Evolutionary conservation across 2,888 invertebrate genomes (phyloP).

Genomic region (Machimus atricapillus): DNA sequence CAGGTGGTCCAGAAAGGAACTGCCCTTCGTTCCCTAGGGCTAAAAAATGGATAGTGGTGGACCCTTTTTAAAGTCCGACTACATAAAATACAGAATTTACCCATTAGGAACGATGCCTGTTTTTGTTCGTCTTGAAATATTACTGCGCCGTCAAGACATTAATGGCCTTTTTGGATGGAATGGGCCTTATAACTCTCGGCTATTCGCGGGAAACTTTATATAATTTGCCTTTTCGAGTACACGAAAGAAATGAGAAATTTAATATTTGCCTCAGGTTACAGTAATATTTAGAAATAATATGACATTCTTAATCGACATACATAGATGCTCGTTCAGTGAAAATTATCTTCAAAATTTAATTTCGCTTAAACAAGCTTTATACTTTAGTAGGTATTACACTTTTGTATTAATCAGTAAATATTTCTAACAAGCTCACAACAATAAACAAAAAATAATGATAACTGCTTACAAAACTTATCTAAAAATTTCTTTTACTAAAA

Average conservation of each 20-base stretch:
- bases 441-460: neutral
- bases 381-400: neutral
- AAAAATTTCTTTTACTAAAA: neutral
- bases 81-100: neutral
- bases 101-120: neutral
- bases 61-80: neutral
- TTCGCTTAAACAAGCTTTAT: neutral
- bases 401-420: neutral
- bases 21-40: neutral
- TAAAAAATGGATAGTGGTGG: neutral
- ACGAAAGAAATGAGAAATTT: neutral
- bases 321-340: neutral
- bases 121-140: neutral
- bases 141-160: neutral
- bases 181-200: neutral
- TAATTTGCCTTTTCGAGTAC: neutral
- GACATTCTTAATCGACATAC: neutral
- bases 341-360: neutral
- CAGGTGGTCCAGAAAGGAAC: neutral
- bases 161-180: neutral
- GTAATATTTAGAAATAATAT: neutral
- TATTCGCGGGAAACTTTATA: neutral
- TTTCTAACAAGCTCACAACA: neutral
- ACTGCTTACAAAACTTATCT: neutral
- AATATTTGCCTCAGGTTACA: neutral